Percentiles rank a stretch among this genome's conserved stretches.
These are phyloP conservation scores for Etheostoma cragini DNA, from an alignment of 2,113 vertebrate genomes.

Conservation along the genomic window DNA sequence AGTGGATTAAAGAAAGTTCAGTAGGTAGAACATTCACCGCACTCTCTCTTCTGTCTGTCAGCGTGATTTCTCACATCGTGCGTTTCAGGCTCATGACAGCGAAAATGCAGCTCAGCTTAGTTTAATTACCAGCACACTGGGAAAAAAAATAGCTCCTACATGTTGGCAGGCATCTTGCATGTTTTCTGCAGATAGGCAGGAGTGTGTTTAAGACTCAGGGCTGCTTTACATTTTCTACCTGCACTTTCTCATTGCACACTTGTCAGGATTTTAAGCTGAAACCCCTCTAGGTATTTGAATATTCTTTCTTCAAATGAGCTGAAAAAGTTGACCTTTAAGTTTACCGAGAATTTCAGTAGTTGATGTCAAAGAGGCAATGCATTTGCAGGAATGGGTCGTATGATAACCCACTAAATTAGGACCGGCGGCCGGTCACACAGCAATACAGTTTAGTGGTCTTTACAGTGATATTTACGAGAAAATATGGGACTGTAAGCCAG, in stretches of 20 bases:
- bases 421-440: no score
- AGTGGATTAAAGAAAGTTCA: conserved; percentile 20
- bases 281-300: background rate
- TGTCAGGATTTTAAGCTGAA: conserved; percentile 8
- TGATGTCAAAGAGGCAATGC: background rate
- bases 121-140: conserved; percentile 26
- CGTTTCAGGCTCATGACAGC: background rate
- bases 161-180: conserved; percentile 9
- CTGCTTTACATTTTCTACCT: conserved; percentile 16
- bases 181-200: conserved; percentile 32
- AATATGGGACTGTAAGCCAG: no score
- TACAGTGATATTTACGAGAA: no score
- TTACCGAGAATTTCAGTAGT: background rate
- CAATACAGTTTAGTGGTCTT: no score
- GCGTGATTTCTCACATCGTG: conserved; percentile 10
- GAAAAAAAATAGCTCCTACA: conserved; percentile 9
- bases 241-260: background rate
- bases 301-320: background rate
- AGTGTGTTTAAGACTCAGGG: background rate
- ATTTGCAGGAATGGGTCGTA: no score
- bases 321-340: background rate
- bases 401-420: no score
- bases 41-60: background rate
- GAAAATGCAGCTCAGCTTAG: conserved; percentile 19
- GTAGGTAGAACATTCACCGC: conserved; percentile 18